These are phyloP conservation scores for Siphamia tubifer DNA, from an alignment of 2,113 vertebrate species.

Conservation along the genomic window DNA sequence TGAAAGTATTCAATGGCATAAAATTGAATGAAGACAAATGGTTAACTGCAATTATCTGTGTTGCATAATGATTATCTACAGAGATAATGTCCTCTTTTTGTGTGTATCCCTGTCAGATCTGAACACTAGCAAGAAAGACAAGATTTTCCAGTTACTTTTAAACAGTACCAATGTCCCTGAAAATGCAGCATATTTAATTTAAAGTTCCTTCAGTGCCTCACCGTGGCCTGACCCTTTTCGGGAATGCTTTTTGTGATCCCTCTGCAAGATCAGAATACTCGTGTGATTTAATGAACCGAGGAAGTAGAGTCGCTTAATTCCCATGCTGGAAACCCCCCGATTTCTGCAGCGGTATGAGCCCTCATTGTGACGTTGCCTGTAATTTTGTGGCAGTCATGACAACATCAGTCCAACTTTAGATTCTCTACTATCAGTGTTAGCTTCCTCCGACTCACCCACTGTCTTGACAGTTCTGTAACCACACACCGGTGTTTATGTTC, in stretches of 20 bases:
- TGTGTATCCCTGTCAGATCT: too few relatives aligned
- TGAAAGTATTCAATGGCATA: too few relatives aligned
- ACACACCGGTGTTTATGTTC: slow-evolving; percentile 74
- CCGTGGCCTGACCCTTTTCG: slow-evolving; percentile 26
- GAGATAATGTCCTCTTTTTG: too few relatives aligned
- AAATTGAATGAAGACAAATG: too few relatives aligned
- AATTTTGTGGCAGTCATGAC: slow-evolving; percentile 46
- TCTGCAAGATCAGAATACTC: slow-evolving; percentile 5
- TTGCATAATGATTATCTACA: too few relatives aligned
- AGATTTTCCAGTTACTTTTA: too few relatives aligned
- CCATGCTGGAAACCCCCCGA: slow-evolving; percentile 45
- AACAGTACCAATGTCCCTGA: too few relatives aligned
- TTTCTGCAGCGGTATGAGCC: slow-evolving; percentile 26
- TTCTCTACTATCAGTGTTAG: slow-evolving; percentile 20
- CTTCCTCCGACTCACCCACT: slow-evolving; percentile 40
- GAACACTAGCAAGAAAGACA: too few relatives aligned
- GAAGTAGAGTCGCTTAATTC: slow-evolving; percentile 24
- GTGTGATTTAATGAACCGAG: slow-evolving; percentile 16
- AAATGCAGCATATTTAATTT: background rate
- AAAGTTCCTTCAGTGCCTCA: background rate
- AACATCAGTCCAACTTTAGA: slow-evolving; percentile 51
- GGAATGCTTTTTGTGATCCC: background rate
- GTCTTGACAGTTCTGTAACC: slow-evolving; percentile 54
- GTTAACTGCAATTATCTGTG: too few relatives aligned
- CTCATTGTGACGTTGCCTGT: slow-evolving; percentile 24